phyloP scores from a whole-genome alignment of 2,113 vertebrate species.

The Oxyura jamaicensis region DNA sequence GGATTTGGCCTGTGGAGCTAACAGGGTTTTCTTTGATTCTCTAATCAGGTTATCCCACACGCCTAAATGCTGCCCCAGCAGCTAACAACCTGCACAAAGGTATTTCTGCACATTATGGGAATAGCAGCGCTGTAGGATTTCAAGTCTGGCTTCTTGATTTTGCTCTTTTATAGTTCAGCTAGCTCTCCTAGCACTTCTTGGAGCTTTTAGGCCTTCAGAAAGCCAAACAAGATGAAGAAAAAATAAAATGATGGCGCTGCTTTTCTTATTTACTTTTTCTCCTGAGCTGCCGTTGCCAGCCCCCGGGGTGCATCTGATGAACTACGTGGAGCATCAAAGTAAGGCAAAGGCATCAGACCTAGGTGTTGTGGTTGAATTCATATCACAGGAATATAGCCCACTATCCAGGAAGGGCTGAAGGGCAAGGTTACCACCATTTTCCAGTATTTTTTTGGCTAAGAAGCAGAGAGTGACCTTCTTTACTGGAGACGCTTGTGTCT shows the following conservation, averaged over 20 bases:
- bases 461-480: neutral
- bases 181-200: conserved; percentile 65
- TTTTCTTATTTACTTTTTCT: neutral
- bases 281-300: neutral
- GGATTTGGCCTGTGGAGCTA: conserved; percentile 49
- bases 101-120: conserved; percentile 40
- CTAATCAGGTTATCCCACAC: conserved; percentile 62
- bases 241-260: neutral
- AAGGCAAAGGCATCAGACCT: neutral
- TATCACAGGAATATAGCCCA: neutral
- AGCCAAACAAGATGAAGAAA: conserved; percentile 4
- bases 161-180: conserved; percentile 64
- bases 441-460: neutral
- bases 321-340: neutral
- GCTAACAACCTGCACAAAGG: conserved; percentile 55
- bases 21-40: conserved; percentile 49
- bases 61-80: conserved; percentile 37
- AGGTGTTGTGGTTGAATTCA: neutral
- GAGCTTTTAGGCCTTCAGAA: conserved; percentile 68
- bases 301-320: neutral
- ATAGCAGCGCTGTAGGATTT: conserved; percentile 36
- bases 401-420: neutral
- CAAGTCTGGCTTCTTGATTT: conserved; percentile 68
- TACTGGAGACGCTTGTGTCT: neutral
- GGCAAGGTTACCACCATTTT: neutral